A percentile compares a stretch with the other conserved stretches of the same genome.
These are phyloP conservation scores for Phoenicopterus ruber DNA, from an alignment of 2,113 vertebrate genomes.

Conservation along the genomic window DNA sequence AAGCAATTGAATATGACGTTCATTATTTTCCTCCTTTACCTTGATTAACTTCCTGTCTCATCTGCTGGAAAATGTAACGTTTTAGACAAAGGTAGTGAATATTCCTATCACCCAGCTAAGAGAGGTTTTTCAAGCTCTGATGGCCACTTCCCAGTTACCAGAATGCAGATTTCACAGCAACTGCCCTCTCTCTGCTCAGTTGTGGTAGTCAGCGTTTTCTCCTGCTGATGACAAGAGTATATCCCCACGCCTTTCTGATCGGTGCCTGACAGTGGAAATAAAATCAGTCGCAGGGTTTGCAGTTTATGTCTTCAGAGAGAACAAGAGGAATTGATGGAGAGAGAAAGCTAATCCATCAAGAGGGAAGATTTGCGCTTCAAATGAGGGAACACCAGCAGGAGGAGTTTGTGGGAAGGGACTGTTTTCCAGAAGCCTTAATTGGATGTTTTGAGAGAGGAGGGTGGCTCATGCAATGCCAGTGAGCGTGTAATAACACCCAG, in stretches of 20 bases:
- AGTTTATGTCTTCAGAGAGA: neutral
- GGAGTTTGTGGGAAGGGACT: neutral
- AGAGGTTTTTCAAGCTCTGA: neutral
- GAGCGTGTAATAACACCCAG: neutral
- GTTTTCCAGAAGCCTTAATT: neutral
- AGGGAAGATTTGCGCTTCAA: neutral
- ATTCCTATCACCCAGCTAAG: neutral
- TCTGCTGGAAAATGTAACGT: neutral
- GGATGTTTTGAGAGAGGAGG: neutral
- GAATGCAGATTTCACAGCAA: neutral
- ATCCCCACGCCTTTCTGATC: neutral
- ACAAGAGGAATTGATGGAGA: neutral
- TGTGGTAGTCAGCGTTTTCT: neutral
- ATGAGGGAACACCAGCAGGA: neutral
- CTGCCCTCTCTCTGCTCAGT: neutral
- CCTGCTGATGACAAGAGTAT: neutral
- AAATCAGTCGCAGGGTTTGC: neutral
- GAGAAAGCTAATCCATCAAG: neutral
- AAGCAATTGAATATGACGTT: neutral
- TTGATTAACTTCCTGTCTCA: neutral
- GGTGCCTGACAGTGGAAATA: neutral
- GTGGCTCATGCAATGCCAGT: neutral
- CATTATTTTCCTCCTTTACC: neutral
- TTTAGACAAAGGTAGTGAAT: neutral
- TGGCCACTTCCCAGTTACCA: neutral